These are phyloP conservation scores for Aphelenchoides besseyi DNA, from an alignment of 1,140 invertebrate genomes.

Conservation along the genomic window DNA sequence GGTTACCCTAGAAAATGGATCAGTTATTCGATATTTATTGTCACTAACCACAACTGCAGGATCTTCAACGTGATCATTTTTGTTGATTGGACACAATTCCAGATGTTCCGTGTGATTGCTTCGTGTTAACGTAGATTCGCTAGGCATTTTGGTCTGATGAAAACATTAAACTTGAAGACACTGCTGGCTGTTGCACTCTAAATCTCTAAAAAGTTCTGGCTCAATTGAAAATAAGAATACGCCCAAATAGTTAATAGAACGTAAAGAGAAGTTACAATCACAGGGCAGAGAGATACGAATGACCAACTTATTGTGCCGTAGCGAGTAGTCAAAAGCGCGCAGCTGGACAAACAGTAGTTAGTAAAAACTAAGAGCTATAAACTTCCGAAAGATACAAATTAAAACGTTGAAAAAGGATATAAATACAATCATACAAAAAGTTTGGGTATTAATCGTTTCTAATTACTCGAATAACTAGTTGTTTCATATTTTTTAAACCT, in stretches of 20 bases:
- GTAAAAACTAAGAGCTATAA: neutral
- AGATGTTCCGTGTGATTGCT: neutral
- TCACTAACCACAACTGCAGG: neutral
- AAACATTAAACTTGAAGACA: neutral
- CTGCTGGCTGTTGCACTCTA: no score
- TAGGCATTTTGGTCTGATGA: neutral
- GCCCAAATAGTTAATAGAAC: no score
- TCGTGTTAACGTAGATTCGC: neutral
- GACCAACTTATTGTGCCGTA: neutral
- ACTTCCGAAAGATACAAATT: neutral
- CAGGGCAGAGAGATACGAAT: no score
- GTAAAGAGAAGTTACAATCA: no score
- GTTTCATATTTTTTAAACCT: no score
- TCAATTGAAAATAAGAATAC: no score
- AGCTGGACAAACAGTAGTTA: neutral
- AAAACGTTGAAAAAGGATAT: neutral
- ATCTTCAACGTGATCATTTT: neutral
- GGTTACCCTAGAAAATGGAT: constrained; percentile 4
- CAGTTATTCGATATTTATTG: neutral
- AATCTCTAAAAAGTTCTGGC: no score
- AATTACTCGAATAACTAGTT: no score
- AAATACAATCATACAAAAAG: neutral
- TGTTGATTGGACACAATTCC: neutral
- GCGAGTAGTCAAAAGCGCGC: neutral
- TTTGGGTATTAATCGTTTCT: neutral